Base-by-base conservation (phyloP, 2,888 invertebrate species). In the Tipula confusa region DNA sequence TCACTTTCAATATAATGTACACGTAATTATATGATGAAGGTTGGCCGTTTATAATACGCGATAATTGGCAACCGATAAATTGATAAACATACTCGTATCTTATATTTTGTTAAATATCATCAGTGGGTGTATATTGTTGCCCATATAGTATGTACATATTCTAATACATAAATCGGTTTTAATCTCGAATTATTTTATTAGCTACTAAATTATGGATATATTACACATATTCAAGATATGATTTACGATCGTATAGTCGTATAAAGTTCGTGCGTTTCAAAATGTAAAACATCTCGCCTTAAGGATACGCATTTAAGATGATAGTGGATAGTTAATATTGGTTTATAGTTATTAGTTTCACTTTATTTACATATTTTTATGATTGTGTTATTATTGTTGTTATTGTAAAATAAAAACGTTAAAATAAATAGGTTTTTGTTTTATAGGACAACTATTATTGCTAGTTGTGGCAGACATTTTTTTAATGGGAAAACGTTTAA, bases 21-120 rank as follows among this genome's bases (percentile, higher is more conserved):
- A 64, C 64, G 64, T 64, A 64, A 64, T 24, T 64, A 24, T 64
- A 64, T 64, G 64, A 64, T 64, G 64, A 64, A 64, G 64, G 64
- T 64, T 64, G n/a, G 64, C 18, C 9, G 9, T 64, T 43, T 43
- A 43, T 18, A 7, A 64, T 64, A 64, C 24, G 64, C 64, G 64
- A 24, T 43, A 43, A 43, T 43, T 43, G 43, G 15, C 43, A 43
- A 43, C 43, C 43, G 43, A 43, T 43, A 43, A 43, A 43, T 64
- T 64, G 64, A 24, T 24, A 64, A 64, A 18, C 9, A 64, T 64
- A 18, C 24, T 24, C 64, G 7, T 24, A 64, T 64, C 64, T 64
- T n/a, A n/a, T 43, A 43, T 43, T 64, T 64, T 24, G 64, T 64
- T 64, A 64, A 64, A 24, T 64, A 64, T 24, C 64, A 64, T 64